Evolutionary conservation across 1,140 invertebrate species (phyloP), one percentile per base, ranked within the genome.

Genomic region (Bombus sylvicola): DNA sequence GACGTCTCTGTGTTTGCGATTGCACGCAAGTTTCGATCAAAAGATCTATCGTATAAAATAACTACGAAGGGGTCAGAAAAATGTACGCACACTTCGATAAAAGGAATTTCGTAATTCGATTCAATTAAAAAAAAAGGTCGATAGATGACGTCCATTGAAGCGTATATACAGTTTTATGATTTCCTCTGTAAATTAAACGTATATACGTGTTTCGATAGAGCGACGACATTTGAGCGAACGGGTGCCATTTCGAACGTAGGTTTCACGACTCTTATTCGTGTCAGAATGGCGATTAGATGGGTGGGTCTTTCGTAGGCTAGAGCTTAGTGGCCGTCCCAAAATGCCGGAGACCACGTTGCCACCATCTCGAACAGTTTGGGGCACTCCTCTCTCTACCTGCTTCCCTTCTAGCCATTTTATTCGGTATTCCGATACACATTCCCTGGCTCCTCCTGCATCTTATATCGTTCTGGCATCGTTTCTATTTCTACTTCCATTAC

Each of bases 401-500:
- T 68, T 71, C 66, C 72, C 62, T 68, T 41, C 71, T 68, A 9
- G 22, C 62, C 47, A 53, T 22, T 22, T 34, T 66, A 28, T 43
- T 71, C 76, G 47, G 41, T 76, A 73, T 86, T 64, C 74, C 59
- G 64, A 18, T 34, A n/a, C 37, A n/a, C 74, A 68, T 80, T 78
- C 12, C 34, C 39, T 39, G 69, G 73, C 41, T 85, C 75, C 89
- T 82, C 43, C 68, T 43, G 64, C 62, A 47, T 85, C 59, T 59
- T 85, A 64, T 78, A 62, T 66, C 74, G 37, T 84, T 77, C 80
- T 84, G 84, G 37, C 82, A 84, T 75, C 80, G 75, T 90, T 90
- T 90, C 89, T 90, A 90, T 90, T 88, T 90, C 89, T 88, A 86
- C 89, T 69, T 86, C 83, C 81, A 90, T 90, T 90, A 90, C 89